Evolutionary conservation across 2,113 vertebrate species (phyloP).

Genomic region (Sialia sialis): DNA sequence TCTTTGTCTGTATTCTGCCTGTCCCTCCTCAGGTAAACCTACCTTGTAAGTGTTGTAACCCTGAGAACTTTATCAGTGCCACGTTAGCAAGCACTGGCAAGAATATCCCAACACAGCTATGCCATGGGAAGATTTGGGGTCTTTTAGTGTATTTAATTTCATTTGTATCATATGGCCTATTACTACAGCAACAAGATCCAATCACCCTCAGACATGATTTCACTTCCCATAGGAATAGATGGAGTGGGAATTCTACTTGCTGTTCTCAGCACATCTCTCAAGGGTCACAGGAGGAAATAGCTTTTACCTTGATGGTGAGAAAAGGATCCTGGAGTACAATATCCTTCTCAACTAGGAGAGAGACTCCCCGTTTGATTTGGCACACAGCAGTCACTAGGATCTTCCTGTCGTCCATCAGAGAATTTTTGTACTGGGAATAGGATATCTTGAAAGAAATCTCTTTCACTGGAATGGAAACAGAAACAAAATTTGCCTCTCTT

Average conservation of each 20-base stretch:
- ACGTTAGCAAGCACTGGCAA: neutral
- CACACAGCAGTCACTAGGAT: conserved; percentile 69
- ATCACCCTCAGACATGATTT: neutral
- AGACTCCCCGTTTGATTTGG: neutral
- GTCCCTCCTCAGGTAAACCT: neutral
- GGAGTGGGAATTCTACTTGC: neutral
- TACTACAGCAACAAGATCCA: neutral
- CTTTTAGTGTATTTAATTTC: neutral
- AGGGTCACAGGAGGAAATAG: neutral
- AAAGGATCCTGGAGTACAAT: conserved; percentile 43
- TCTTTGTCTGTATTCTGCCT: neutral
- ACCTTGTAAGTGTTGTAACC: neutral
- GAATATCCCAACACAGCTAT: neutral
- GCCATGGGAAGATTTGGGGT: neutral
- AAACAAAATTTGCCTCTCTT: neutral
- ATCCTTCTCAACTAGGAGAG: conserved; percentile 28
- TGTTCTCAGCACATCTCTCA: neutral
- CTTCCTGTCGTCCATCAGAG: conserved; percentile 55
- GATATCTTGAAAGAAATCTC: conserved; percentile 59
- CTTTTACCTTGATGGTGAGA: conserved; percentile 49
- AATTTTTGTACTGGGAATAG: conserved; percentile 56
- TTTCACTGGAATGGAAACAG: conserved; percentile 45
- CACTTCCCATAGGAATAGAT: neutral
- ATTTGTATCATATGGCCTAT: neutral
- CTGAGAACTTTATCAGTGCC: neutral